A percentile compares a stretch with the other conserved stretches of the same genome.
phyloP scores from a whole-genome alignment of 2,113 vertebrate species.

The Bungarus multicinctus region DNA sequence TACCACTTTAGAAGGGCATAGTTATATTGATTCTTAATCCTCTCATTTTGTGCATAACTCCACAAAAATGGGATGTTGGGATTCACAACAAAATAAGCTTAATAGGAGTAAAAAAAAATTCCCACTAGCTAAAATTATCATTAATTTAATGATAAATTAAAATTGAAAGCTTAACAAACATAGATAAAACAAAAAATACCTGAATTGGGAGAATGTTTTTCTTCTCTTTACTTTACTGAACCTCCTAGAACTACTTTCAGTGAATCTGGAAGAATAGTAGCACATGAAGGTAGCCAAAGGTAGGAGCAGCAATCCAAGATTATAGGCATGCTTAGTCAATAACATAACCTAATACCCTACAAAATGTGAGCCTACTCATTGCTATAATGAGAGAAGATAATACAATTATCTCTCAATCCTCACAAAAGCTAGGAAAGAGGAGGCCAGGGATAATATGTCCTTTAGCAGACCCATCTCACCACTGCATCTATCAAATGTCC shows the following conservation, averaged over 20 bases:
- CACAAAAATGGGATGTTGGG: background rate
- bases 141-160: too few relatives aligned
- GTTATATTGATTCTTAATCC: background rate
- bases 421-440: background rate
- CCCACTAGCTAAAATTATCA: too few relatives aligned
- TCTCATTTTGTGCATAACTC: background rate
- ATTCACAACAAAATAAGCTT: background rate
- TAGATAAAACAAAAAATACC: background rate
- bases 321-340: background rate
- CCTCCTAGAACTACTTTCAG: background rate
- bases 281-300: background rate
- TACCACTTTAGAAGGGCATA: background rate
- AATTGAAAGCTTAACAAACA: background rate
- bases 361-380: background rate
- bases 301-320: background rate
- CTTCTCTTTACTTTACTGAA: background rate
- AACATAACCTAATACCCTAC: background rate
- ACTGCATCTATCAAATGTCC: background rate
- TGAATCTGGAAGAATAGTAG: background rate
- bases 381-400: background rate
- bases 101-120: background rate
- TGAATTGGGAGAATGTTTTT: background rate
- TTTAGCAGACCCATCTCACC: background rate
- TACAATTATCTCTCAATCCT: background rate
- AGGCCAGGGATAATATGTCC: background rate